Conservation (phyloP, 2,888 invertebrate species). For the Ceraclea dissimilis region DNA sequence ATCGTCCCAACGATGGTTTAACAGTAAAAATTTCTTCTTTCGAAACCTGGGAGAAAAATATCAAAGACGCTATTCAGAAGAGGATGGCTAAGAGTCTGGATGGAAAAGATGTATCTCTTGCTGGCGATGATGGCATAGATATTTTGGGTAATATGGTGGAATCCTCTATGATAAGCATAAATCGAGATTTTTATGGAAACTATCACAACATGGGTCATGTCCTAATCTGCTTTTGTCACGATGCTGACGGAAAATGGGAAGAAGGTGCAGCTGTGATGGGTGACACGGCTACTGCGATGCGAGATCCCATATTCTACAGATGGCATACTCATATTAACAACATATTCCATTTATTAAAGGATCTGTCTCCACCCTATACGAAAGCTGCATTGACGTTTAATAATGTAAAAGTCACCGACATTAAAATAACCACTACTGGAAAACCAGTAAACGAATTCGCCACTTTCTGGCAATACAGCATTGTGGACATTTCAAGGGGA, state of each 20-base stretch:
- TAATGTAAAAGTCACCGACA: slow-evolving; percentile 48
- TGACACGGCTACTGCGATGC: slow-evolving; percentile 76
- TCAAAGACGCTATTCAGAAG: slow-evolving; percentile 37
- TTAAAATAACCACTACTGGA: slow-evolving; percentile 34
- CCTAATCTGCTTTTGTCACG: slow-evolving; percentile 50
- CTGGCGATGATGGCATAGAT: slow-evolving; percentile 65
- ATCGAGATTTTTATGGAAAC: slow-evolving; percentile 49
- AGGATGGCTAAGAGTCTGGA: slow-evolving; percentile 42
- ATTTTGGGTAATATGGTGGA: slow-evolving; percentile 57
- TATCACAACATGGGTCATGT: slow-evolving; percentile 57
- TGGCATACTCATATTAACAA: slow-evolving; percentile 76
- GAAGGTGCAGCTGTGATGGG: slow-evolving; percentile 73
- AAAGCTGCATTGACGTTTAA: slow-evolving; percentile 31
- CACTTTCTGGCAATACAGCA: slow-evolving; percentile 75
- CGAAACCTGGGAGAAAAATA: slow-evolving; percentile 33
- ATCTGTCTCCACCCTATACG: slow-evolving; percentile 32
- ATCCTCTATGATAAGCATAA: slow-evolving; percentile 44
- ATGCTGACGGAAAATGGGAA: slow-evolving; percentile 53
- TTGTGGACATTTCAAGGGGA: slow-evolving; percentile 71
- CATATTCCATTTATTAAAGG: slow-evolving; percentile 65
- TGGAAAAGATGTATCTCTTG: slow-evolving; percentile 49
- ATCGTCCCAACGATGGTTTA: slow-evolving; percentile 45
- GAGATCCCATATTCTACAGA: slow-evolving; percentile 80
- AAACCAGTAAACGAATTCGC: slow-evolving; percentile 48
- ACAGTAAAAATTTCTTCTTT: slow-evolving; percentile 30